Percentiles rank a stretch among this genome's conserved stretches.
phyloP scores from a whole-genome alignment of 2,888 invertebrate genomes.

The Polylopha cassiicola region DNA sequence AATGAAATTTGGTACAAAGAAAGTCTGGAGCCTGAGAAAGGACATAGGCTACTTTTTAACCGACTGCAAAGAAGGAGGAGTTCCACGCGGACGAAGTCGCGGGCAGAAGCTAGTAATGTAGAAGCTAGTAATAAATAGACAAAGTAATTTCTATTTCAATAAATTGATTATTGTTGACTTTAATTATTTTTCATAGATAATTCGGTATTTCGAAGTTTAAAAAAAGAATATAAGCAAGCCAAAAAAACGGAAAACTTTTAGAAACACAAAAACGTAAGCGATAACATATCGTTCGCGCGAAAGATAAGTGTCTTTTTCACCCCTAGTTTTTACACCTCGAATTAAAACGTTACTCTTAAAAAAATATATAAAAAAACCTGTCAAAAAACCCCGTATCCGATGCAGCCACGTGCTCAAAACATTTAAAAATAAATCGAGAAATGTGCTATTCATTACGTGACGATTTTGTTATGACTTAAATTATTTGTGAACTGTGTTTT shows the following conservation, averaged over 20 bases:
- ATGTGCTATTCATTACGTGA: slow-evolving; percentile 73
- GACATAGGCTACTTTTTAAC: too few relatives aligned
- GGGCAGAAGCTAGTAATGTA: too few relatives aligned
- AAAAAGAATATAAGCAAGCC: background rate
- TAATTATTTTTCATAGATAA: too few relatives aligned
- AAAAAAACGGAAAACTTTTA: slow-evolving; percentile 41
- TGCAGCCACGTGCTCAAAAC: slow-evolving; percentile 40
- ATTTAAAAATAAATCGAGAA: slow-evolving; percentile 31
- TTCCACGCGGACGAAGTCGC: too few relatives aligned
- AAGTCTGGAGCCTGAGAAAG: too few relatives aligned
- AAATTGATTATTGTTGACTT: too few relatives aligned
- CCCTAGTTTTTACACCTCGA: slow-evolving; percentile 50
- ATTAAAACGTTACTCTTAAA: slow-evolving; percentile 49
- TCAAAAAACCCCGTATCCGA: slow-evolving; percentile 47
- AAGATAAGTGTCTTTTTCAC: slow-evolving; percentile 62
- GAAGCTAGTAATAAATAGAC: too few relatives aligned
- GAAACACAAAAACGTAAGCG: slow-evolving; percentile 39
- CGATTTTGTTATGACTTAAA: slow-evolving; percentile 72
- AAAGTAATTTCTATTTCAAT: too few relatives aligned
- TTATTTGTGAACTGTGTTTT: slow-evolving; percentile 52
- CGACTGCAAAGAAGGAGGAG: too few relatives aligned
- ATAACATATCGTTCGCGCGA: slow-evolving; percentile 68
- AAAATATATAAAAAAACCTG: slow-evolving; percentile 24
- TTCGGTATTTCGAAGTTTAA: slow-evolving; percentile 5
- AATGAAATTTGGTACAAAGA: too few relatives aligned